These are phyloP conservation scores for Eupristina koningsbergeri DNA, from an alignment of 1,140 invertebrate genomes.

Conservation along the genomic window DNA sequence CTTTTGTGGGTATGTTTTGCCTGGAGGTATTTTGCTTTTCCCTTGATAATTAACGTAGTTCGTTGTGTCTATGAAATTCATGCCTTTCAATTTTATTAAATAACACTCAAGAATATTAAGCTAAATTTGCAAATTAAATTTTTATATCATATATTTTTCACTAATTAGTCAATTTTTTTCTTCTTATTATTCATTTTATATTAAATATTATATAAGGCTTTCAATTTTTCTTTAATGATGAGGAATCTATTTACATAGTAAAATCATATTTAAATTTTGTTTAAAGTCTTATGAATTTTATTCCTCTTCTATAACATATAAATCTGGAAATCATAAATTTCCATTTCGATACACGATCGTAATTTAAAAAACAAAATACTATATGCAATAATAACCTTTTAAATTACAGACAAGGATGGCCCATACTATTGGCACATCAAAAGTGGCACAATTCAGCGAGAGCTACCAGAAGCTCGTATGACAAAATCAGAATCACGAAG, in stretches of 20 bases:
- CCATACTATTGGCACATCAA: slow-evolving; percentile 99
- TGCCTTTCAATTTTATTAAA: not conserved
- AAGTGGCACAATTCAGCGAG: slow-evolving; percentile 95
- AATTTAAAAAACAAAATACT: too few relatives aligned
- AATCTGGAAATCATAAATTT: not conserved
- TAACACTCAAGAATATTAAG: not conserved
- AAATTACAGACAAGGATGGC: slow-evolving; percentile 85
- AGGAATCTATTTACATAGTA: not conserved
- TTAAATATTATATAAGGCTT: too few relatives aligned
- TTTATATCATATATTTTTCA: too few relatives aligned
- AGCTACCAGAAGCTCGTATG: slow-evolving; percentile 80
- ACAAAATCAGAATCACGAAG: slow-evolving; percentile 71
- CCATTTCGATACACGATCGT: not conserved
- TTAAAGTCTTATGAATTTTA: not conserved
- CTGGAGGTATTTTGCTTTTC: not conserved
- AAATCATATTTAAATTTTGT: not conserved
- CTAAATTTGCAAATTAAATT: too few relatives aligned
- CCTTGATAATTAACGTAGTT: not conserved
- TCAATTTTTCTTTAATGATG: not conserved
- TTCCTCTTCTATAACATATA: not conserved
- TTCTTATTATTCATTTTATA: too few relatives aligned
- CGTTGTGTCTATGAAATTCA: not conserved
- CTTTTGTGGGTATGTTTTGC: not conserved
- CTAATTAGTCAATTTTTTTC: too few relatives aligned
- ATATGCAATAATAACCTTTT: not conserved